Percentiles rank a stretch among this genome's conserved stretches.
These are phyloP conservation scores for Eucriotettix oculatus DNA, from an alignment of 2,888 invertebrate species.

Conservation along the genomic window DNA sequence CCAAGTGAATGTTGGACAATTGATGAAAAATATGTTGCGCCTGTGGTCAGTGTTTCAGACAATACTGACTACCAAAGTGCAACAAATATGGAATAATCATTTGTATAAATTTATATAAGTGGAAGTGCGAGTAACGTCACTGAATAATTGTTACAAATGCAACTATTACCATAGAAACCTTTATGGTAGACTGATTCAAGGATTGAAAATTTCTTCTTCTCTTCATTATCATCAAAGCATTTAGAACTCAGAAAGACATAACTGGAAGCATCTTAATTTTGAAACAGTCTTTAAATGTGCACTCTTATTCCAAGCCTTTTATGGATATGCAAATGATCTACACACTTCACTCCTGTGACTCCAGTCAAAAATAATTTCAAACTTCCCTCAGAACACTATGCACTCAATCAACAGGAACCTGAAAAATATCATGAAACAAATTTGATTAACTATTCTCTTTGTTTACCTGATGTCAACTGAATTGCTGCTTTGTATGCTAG, in stretches of 20 bases:
- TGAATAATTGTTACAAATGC: no score
- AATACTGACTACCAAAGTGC: no score
- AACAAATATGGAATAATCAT: no score
- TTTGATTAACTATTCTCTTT: neutral
- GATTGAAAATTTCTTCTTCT: neutral
- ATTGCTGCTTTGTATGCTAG: neutral
- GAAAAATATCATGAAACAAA: neutral
- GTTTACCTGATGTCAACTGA: neutral
- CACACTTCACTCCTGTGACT: neutral
- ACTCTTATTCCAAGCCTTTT: neutral
- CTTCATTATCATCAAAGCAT: constrained; percentile 3
- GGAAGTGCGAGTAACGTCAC: no score
- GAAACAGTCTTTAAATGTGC: neutral
- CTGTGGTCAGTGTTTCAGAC: no score
- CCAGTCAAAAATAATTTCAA: neutral
- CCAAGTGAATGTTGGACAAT: no score
- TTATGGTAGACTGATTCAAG: neutral
- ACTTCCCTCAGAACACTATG: neutral
- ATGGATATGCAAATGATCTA: neutral
- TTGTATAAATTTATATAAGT: no score
- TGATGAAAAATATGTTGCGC: no score
- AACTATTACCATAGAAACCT: no score
- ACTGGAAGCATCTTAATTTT: neutral
- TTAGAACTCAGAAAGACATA: neutral
- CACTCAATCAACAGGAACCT: no score